A percentile compares a stretch with the other conserved stretches of the same genome.
These are phyloP conservation scores for Hydrochoerus hydrochaeris DNA, from an alignment of 2,113 vertebrate species.

Conservation along the genomic window DNA sequence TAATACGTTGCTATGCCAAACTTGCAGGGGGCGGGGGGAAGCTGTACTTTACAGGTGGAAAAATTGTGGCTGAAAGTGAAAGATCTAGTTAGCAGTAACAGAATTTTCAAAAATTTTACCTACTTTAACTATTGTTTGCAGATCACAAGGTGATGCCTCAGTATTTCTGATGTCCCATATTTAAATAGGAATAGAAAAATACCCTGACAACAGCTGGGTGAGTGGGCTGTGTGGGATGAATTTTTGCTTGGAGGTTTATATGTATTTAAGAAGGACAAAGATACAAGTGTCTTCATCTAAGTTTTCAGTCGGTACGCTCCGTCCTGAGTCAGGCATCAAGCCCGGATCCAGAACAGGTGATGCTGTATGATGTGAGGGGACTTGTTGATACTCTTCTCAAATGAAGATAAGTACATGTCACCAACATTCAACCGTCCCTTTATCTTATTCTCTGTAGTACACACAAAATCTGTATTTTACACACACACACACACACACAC, in stretches of 20 bases:
- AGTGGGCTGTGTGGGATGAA: neutral
- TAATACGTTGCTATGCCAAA: neutral
- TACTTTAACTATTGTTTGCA: neutral
- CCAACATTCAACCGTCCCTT: neutral
- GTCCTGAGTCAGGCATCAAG: neutral
- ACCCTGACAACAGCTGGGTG: neutral
- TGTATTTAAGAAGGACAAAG: neutral
- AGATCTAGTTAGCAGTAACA: neutral
- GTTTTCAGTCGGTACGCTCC: neutral
- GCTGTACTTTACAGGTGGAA: slow-evolving; percentile 2
- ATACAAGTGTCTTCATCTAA: neutral
- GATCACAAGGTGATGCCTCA: neutral
- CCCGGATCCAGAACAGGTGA: neutral
- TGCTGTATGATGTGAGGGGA: rapidly evolving
- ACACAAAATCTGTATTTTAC: neutral
- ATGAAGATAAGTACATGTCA: neutral
- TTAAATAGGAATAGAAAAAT: neutral
- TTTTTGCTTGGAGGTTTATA: neutral
- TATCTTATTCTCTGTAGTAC: neutral
- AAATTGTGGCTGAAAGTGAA: neutral
- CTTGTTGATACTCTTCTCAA: neutral
- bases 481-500: neutral
- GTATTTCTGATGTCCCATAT: neutral
- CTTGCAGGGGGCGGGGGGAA: neutral
- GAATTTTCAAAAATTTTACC: neutral